Evolutionary conservation across 2,888 invertebrate species (phyloP), one percentile per base, ranked within the genome.

Genomic region (Tortricodes alternella): DNA sequence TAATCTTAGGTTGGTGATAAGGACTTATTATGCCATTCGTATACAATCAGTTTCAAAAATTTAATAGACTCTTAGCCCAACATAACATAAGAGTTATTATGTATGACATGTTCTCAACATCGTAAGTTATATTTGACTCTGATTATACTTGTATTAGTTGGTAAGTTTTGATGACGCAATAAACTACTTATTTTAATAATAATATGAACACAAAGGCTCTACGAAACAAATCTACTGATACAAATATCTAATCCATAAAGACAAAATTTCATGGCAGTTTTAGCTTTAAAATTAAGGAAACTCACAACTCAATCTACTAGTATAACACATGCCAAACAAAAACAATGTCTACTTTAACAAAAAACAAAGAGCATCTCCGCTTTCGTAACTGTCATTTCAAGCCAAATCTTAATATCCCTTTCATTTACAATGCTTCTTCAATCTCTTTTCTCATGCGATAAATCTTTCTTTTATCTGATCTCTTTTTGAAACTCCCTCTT

Each of bases 401-500:
- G 27, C 27, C 27, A 27, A 16, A 37, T 24, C n/a, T n/a, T n/a
- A 11, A 16, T 1, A 32, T 3, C 7, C 15, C 24, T 58, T 23
- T 8, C 7, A 9, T 64, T 70, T 84, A 89, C 44, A 89, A 60
- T 1, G 81, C 68, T 73, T 87, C 88, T 71, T 90, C 90, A 3
- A 90, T 62, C 48, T 90, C 90, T 63, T 87, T 88, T 55, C 70
- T 81, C 83, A 90, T 87, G 61, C 75, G 78, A 15, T 78, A 78
- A 51, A 86, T 78, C 59, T 77, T 85, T 53, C 73, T 80, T 39
- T 76, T 82, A 9, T 84, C 83, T 0, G 83, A 78, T 67, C 75
- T 77, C 56, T 73, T 82, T 57, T 81, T 87, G 21, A 85, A 79
- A 60, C 83, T 87, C n/a, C 73, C 67, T 56, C 78, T 76, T 66